Conservation (phyloP, 2,888 invertebrate species). For the Brenthis daphne region DNA sequence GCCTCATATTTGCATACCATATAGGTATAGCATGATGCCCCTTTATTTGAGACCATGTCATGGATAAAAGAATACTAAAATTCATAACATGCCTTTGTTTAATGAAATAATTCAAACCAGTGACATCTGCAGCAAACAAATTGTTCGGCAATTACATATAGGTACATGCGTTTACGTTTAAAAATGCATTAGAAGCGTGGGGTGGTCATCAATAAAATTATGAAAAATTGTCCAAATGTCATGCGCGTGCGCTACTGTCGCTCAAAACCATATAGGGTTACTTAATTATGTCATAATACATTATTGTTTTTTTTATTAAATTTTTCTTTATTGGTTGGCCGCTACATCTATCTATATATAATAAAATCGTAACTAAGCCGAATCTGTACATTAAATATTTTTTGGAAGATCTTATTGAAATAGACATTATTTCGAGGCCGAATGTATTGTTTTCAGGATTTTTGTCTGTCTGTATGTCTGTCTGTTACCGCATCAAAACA, state of each 20-base stretch:
- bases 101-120: constrained; percentile 36
- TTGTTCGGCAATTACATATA: constrained; percentile 53
- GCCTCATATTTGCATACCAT: too few relatives aligned
- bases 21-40: too few relatives aligned
- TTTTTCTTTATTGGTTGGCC: background rate
- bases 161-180: constrained; percentile 56
- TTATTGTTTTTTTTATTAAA: constrained; percentile 5
- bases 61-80: background rate
- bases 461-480: too few relatives aligned
- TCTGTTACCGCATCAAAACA: too few relatives aligned
- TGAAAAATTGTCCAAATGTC: constrained; percentile 45
- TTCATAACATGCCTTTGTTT: background rate
- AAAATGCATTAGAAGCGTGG: constrained; percentile 55
- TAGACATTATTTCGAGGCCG: too few relatives aligned
- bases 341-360: background rate
- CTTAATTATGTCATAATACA: constrained; percentile 13
- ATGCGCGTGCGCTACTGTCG: constrained; percentile 47
- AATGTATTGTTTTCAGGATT: too few relatives aligned
- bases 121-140: constrained; percentile 38
- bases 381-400: too few relatives aligned
- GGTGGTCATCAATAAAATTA: constrained; percentile 46
- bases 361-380: too few relatives aligned
- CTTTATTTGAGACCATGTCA: too few relatives aligned
- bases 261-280: constrained; percentile 24
- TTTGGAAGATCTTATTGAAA: too few relatives aligned